phyloP scores from a whole-genome alignment of 2,113 vertebrate species.

The Balaeniceps rex region DNA sequence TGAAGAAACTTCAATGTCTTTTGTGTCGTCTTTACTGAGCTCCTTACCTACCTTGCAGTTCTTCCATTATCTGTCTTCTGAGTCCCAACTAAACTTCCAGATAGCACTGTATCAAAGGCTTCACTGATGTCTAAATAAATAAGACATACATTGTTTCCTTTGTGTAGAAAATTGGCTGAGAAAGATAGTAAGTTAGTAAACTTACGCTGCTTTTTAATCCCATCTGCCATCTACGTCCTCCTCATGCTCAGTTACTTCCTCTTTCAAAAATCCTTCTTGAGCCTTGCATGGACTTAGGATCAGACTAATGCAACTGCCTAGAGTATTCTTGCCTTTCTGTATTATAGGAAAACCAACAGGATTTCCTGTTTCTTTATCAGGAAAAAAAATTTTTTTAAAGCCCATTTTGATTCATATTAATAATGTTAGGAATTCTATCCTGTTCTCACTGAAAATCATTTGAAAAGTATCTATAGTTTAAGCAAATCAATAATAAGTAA shows the following conservation, averaged over 20 bases:
- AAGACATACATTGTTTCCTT: not conserved
- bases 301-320: not conserved
- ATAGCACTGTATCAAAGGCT: not conserved
- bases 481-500: not conserved
- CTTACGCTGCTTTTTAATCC: not conserved
- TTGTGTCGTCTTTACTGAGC: not conserved
- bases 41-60: not conserved
- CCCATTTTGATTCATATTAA: not conserved
- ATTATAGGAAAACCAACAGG: not conserved
- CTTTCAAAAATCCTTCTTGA: not conserved
- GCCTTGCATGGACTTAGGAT: not conserved
- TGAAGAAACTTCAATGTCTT: not conserved
- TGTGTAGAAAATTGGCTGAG: not conserved
- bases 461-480: not conserved
- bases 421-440: not conserved
- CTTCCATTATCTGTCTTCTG: not conserved
- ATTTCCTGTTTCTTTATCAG: not conserved
- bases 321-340: not conserved
- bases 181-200: not conserved
- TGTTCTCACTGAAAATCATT: not conserved
- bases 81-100: not conserved
- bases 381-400: not conserved
- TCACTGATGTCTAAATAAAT: not conserved
- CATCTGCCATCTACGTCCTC: not conserved
- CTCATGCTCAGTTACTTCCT: not conserved